A percentile compares a stretch with the other conserved stretches of the same genome.
Evolutionary conservation across 1,140 invertebrate genomes (phyloP).

Genomic region (Drosophila equinoxialis): DNA sequence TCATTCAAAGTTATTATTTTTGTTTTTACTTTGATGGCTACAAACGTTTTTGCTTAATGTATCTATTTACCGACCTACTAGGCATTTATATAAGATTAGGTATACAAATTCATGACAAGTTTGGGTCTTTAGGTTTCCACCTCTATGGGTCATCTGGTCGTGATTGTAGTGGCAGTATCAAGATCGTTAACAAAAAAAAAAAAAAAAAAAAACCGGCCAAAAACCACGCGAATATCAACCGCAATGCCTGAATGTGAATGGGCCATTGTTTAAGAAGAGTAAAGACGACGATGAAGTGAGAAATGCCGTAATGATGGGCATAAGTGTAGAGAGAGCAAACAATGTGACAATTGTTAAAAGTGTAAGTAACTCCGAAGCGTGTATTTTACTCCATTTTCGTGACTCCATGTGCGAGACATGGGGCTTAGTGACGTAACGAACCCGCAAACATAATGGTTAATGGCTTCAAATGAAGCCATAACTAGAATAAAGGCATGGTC

Average conservation of each 20-base stretch:
- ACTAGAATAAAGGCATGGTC: conserved; percentile 28
- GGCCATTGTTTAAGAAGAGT: conserved; percentile 30
- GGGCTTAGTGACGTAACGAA: conserved; percentile 60
- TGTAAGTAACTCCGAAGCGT: conserved; percentile 1
- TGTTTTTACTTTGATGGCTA: too few species aligned
- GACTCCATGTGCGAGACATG: conserved; percentile 35
- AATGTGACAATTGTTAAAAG: conserved; percentile 72
- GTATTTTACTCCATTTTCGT: conserved; percentile 35
- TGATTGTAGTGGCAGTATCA: conserved; percentile 36
- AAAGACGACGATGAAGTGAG: conserved; percentile 41
- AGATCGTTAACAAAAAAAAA: conserved; percentile 33
- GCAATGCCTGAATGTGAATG: conserved; percentile 38
- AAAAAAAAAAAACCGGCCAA: conserved; percentile 13
- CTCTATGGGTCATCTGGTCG: conserved; percentile 43
- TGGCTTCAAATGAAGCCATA: conserved; percentile 36
- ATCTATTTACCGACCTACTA: too few species aligned
- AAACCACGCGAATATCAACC: conserved; percentile 43
- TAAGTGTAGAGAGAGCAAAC: conserved; percentile 17
- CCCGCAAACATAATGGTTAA: conserved; percentile 19
- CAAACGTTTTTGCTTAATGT: neutral
- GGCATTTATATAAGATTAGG: conserved; percentile 23
- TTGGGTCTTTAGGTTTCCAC: conserved; percentile 34
- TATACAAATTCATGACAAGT: conserved; percentile 9
- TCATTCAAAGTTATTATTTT: neutral
- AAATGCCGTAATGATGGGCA: conserved; percentile 67